Conservation (phyloP, 2,797 vertebrate species). For the Ataeniobius toweri region DNA sequence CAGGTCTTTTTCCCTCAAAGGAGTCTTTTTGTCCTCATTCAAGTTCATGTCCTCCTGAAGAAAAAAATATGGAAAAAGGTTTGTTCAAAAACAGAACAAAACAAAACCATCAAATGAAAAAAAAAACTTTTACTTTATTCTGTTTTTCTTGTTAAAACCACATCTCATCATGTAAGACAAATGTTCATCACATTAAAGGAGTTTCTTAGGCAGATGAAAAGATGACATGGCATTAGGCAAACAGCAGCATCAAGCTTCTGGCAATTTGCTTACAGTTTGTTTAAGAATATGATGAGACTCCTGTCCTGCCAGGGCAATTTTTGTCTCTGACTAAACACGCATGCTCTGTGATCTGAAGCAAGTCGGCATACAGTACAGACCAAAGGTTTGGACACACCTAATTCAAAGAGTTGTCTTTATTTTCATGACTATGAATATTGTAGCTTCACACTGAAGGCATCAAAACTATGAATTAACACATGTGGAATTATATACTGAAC, state of each 20-base stretch:
- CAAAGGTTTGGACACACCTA: no score
- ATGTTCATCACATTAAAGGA: not conserved
- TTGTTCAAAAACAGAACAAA: not conserved
- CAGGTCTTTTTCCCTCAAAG: conserved; percentile 94
- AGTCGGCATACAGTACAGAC: not conserved
- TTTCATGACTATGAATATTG: no score
- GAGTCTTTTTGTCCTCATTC: conserved; percentile 96
- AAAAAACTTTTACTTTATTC: not conserved
- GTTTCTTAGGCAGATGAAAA: not conserved
- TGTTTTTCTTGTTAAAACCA: not conserved
- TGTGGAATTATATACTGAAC: no score
- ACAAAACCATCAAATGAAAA: not conserved
- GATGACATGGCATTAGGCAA: not conserved
- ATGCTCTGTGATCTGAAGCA: not conserved
- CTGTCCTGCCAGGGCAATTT: not conserved
- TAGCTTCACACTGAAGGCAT: no score
- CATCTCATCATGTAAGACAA: not conserved
- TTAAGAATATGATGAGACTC: not conserved
- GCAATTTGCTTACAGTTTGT: not conserved
- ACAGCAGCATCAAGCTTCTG: not conserved
- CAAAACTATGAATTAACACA: no score
- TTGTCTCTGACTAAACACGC: not conserved
- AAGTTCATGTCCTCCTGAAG: conserved; percentile 98
- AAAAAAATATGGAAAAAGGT: not conserved
- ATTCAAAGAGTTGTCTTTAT: no score